A percentile compares a stretch with the other conserved stretches of the same genome.
phyloP scores from a whole-genome alignment of 2,797 vertebrate species.

The Cetoscarus ocellatus region DNA sequence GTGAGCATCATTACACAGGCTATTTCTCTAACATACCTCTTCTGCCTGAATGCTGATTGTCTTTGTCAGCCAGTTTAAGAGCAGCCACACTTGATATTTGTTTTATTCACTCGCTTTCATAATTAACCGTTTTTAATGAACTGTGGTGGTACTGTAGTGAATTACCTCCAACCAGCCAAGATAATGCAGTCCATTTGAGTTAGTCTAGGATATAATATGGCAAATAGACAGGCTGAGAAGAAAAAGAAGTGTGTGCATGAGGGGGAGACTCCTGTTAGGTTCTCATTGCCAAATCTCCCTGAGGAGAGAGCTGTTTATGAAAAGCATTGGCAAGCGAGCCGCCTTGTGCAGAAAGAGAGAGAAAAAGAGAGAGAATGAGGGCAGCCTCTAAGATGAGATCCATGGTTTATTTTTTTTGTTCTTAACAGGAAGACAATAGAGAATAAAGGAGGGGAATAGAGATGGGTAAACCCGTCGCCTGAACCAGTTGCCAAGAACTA shows the following conservation, averaged over 20 bases:
- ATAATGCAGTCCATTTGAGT: conserved; percentile 50
- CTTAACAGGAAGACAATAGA: conserved; percentile 46
- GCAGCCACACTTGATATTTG: conserved; percentile 9
- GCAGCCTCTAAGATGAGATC: conserved; percentile 59
- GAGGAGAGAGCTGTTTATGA: conserved; percentile 75
- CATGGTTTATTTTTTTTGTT: conserved; percentile 32
- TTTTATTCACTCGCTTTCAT: conserved; percentile 47
- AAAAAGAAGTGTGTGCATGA: conserved; percentile 34
- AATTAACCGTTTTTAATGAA: conserved; percentile 62
- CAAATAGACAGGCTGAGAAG: conserved; percentile 35
- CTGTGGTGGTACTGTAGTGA: conserved; percentile 11
- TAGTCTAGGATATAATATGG: conserved; percentile 48
- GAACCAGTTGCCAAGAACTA: conserved; percentile 62
- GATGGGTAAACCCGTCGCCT: conserved; percentile 61
- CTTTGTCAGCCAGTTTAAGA: conserved; percentile 42
- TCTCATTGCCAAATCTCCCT: conserved; percentile 69
- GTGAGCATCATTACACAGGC: conserved; percentile 20
- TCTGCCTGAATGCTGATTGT: conserved; percentile 19
- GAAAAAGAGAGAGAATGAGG: conserved; percentile 52
- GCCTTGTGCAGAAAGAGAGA: conserved; percentile 32
- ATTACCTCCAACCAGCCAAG: conserved; percentile 41
- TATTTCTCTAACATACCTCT: conserved; percentile 26
- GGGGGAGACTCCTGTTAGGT: conserved; percentile 63
- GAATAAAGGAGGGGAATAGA: conserved; percentile 23
- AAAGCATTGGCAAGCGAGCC: conserved; percentile 66